phyloP scores from a whole-genome alignment of 2,888 invertebrate species.

The Tetragonula carbonaria region DNA sequence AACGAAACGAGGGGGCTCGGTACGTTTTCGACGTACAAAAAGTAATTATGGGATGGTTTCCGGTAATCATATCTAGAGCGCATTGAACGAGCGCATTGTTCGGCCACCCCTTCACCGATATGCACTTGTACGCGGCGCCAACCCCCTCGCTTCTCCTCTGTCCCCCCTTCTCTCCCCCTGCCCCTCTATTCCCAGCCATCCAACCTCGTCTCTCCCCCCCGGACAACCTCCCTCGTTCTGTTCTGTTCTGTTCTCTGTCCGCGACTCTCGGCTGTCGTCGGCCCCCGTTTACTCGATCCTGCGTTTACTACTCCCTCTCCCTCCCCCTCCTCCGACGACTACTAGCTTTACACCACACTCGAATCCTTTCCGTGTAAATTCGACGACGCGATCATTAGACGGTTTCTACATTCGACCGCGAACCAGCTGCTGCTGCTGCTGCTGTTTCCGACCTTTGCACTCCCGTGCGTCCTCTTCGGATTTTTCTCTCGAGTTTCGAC shows the following conservation, averaged over 20 bases:
- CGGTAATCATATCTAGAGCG: conserved; percentile 83
- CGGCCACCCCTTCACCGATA: conserved; percentile 81
- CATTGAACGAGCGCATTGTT: conserved; percentile 83
- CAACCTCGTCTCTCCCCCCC: conserved; percentile 11
- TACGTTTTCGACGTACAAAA: conserved; percentile 80
- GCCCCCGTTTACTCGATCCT: neutral
- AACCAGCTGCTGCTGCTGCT: too few relatives aligned
- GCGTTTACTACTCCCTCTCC: neutral
- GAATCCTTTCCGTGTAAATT: neutral
- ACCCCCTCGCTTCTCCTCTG: conserved; percentile 45
- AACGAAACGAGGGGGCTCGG: conserved; percentile 58
- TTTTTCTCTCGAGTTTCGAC: too few relatives aligned
- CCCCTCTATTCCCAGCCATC: conserved; percentile 2
- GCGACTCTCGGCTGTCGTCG: neutral
- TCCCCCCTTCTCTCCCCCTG: conserved; percentile 14
- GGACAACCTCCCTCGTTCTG: conserved; percentile 1
- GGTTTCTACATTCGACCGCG: too few relatives aligned
- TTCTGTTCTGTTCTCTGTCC: neutral
- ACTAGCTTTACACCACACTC: neutral
- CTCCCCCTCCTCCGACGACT: fast-evolving
- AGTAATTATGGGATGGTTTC: conserved; percentile 84
- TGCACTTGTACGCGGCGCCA: conserved; percentile 76
- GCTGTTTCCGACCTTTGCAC: too few relatives aligned
- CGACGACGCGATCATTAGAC: neutral
- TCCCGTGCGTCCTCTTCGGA: too few relatives aligned